Percentiles rank a stretch among this genome's conserved stretches.
Evolutionary conservation across 2,113 vertebrate species (phyloP).

Genomic region (Gorsachius goisagi): DNA sequence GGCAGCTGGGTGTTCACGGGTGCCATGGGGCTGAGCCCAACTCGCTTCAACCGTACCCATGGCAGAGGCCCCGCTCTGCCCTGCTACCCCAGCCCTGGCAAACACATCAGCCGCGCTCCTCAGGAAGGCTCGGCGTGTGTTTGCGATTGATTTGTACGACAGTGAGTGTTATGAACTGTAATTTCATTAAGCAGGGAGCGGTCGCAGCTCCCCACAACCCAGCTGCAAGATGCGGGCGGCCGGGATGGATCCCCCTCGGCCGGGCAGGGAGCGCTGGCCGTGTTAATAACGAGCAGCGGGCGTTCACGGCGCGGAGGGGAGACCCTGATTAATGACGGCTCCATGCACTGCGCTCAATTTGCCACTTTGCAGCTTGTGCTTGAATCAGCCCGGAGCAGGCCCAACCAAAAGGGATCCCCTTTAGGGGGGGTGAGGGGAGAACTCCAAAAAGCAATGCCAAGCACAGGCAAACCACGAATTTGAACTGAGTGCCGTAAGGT

Average conservation of each 20-base stretch:
- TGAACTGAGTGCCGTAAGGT: neutral
- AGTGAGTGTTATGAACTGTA: neutral
- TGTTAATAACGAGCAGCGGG: neutral
- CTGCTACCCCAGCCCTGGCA: fast-evolving
- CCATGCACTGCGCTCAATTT: neutral
- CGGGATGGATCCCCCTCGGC: neutral
- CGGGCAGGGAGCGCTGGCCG: neutral
- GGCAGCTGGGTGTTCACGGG: neutral
- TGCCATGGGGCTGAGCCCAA: neutral
- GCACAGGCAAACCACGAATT: neutral
- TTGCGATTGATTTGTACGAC: neutral
- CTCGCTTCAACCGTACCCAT: fast-evolving
- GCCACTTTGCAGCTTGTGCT: neutral
- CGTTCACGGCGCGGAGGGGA: neutral
- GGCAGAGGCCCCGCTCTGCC: neutral
- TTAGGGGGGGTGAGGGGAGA: neutral
- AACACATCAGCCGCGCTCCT: neutral
- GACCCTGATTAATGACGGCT: neutral
- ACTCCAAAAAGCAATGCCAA: neutral
- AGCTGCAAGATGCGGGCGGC: neutral
- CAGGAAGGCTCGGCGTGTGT: neutral
- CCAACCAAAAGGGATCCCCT: neutral
- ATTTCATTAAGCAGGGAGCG: neutral
- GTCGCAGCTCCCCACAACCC: neutral
- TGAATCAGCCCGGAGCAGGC: neutral